Evolutionary conservation across 2,888 invertebrate genomes (phyloP).

Genomic region (Drosophila borealis): DNA sequence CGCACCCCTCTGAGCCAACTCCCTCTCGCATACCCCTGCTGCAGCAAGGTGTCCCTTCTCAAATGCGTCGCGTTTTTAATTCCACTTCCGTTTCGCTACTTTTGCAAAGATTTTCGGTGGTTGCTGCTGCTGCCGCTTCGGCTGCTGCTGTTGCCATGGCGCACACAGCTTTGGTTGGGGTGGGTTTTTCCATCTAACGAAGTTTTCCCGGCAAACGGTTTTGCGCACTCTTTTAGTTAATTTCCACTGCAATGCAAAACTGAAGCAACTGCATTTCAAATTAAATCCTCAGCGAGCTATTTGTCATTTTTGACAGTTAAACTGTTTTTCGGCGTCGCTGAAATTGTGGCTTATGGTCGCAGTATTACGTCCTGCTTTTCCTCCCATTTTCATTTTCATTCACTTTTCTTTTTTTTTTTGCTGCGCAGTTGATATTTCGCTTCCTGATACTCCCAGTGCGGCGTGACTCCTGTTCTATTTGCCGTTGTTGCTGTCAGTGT

Average conservation of each 20-base stretch:
- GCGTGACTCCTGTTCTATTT: constrained; percentile 53
- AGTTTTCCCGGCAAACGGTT: constrained; percentile 39
- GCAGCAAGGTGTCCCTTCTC: constrained; percentile 54
- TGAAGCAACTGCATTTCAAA: constrained; percentile 72
- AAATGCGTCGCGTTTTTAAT: constrained; percentile 62
- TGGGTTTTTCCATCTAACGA: constrained; percentile 47
- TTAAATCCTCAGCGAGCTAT: constrained; percentile 76
- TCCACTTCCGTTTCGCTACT: constrained; percentile 52
- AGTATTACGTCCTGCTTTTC: constrained; percentile 43
- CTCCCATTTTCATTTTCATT: background rate
- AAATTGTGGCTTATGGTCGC: constrained; percentile 68
- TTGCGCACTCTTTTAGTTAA: constrained; percentile 57
- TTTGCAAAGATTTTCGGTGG: constrained; percentile 63
- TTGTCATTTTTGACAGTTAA: constrained; percentile 80
- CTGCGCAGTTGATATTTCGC: constrained; percentile 31
- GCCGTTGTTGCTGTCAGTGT: constrained; percentile 52
- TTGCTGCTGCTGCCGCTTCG: constrained; percentile 33
- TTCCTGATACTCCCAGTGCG: constrained; percentile 59
- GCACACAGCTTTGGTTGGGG: background rate
- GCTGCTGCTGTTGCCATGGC: constrained; percentile 43
- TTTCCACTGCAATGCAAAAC: constrained; percentile 68
- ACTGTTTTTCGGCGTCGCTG: constrained; percentile 59
- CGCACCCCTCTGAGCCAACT: constrained; percentile 36
- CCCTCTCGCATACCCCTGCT: constrained; percentile 2
- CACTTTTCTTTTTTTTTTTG: background rate